Evolutionary conservation across 2,888 invertebrate species (phyloP).

Genomic region (Dryococelus australis): DNA sequence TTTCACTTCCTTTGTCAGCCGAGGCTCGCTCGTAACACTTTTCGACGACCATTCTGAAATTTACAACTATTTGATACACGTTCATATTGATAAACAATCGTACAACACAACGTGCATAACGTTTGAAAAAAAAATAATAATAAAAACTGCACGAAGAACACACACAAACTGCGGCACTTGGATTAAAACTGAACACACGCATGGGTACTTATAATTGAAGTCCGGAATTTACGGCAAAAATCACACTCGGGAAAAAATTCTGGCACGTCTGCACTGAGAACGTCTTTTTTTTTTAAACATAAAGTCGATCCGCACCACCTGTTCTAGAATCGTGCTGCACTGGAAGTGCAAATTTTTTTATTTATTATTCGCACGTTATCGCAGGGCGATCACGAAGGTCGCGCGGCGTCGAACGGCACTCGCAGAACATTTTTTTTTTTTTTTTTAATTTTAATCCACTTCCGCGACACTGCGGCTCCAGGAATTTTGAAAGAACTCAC

Average conservation of each 20-base stretch:
- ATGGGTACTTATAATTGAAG: neutral
- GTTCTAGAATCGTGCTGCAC: conserved; percentile 38
- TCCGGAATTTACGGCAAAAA: neutral
- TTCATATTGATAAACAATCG: neutral
- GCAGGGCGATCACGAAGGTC: neutral
- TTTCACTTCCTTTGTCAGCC: neutral
- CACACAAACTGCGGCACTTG: neutral
- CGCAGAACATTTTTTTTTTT: no score
- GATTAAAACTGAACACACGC: neutral
- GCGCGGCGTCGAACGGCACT: neutral
- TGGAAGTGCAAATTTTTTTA: neutral
- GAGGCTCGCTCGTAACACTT: neutral
- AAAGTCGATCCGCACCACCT: conserved; percentile 36
- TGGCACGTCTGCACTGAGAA: neutral
- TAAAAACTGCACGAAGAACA: neutral
- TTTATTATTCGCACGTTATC: neutral
- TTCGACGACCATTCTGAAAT: neutral
- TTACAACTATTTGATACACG: neutral
- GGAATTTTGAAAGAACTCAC: conserved; percentile 65
- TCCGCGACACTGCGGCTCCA: neutral
- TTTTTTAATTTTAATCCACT: neutral
- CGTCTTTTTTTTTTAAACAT: neutral
- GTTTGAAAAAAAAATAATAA: no score
- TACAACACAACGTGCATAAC: neutral
- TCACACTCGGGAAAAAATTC: neutral